A percentile compares a stretch with the other conserved stretches of the same genome.
phyloP scores from a whole-genome alignment of 2,113 vertebrate genomes.

The Cyanoderma ruficeps region DNA sequence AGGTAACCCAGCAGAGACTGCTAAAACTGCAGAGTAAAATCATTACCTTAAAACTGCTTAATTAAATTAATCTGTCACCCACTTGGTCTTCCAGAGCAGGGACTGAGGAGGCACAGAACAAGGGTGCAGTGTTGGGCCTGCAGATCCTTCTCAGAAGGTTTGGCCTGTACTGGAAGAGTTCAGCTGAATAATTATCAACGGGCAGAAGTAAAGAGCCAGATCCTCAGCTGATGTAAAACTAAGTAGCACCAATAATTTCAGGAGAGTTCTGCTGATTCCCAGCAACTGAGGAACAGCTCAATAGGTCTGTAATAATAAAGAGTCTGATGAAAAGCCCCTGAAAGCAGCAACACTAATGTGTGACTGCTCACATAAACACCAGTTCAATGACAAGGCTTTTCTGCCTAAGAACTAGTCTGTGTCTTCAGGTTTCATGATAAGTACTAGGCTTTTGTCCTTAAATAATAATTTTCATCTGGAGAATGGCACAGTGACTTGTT shows the following conservation, averaged over 20 bases:
- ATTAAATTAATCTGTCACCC: background rate
- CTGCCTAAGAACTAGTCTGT: constrained; percentile 45
- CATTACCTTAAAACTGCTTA: background rate
- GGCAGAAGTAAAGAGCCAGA: background rate
- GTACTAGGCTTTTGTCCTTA: constrained; percentile 60
- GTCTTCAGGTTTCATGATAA: constrained; percentile 63
- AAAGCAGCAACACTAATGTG: constrained; percentile 41
- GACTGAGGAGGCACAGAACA: background rate
- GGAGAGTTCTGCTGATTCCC: constrained; percentile 30
- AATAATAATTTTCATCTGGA: constrained; percentile 56
- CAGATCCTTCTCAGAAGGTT: background rate
- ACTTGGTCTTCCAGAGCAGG: background rate
- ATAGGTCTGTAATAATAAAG: constrained; percentile 52
- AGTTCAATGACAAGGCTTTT: constrained; percentile 63
- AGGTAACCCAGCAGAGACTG: background rate
- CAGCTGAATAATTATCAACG: background rate
- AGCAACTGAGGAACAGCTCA: constrained; percentile 27
- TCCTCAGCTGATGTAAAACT: constrained; percentile 24
- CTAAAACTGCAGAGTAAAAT: background rate
- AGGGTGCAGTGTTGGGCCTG: background rate
- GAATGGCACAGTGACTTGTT: constrained; percentile 45
- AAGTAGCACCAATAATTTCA: constrained; percentile 10
- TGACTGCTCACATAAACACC: constrained; percentile 60
- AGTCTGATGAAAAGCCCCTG: constrained; percentile 43
- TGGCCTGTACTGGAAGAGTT: background rate